Percentiles rank a stretch among this genome's conserved stretches.
Evolutionary conservation across 2,797 vertebrate species (phyloP).

Genomic region (Strix occidentalis): DNA sequence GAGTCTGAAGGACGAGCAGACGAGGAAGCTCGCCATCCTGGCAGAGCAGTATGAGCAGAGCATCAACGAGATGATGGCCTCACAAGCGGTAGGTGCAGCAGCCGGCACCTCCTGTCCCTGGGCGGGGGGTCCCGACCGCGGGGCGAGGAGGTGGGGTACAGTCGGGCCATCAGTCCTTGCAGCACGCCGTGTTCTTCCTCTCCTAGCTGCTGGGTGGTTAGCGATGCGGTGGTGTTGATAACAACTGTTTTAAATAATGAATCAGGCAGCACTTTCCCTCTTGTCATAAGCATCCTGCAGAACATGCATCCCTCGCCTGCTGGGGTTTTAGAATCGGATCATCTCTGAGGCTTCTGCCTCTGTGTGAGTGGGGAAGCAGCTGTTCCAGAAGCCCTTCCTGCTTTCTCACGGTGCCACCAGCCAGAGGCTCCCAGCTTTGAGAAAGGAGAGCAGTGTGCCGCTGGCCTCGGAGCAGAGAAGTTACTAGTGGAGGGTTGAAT

Average conservation of each 20-base stretch:
- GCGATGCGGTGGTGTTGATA: accelerated
- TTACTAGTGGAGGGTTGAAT: background rate
- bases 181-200: background rate
- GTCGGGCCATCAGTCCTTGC: background rate
- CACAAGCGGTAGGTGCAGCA: slow-evolving; percentile 89
- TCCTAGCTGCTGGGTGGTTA: background rate
- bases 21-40: slow-evolving; percentile 83
- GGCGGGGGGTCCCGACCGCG: background rate
- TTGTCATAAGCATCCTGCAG: accelerated
- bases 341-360: background rate
- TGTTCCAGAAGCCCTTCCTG: background rate
- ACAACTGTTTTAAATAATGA: background rate
- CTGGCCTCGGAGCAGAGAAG: background rate
- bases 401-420: background rate
- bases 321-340: background rate
- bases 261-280: background rate
- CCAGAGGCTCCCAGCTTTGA: background rate
- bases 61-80: slow-evolving; percentile 99
- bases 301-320: accelerated
- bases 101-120: background rate
- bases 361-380: background rate
- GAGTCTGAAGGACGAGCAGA: slow-evolving; percentile 87
- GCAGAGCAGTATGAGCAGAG: slow-evolving; percentile 94
- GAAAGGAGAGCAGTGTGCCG: accelerated
- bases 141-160: background rate